Evolutionary conservation across 2,888 invertebrate genomes (phyloP).

Genomic region (Eupithecia insigniata): DNA sequence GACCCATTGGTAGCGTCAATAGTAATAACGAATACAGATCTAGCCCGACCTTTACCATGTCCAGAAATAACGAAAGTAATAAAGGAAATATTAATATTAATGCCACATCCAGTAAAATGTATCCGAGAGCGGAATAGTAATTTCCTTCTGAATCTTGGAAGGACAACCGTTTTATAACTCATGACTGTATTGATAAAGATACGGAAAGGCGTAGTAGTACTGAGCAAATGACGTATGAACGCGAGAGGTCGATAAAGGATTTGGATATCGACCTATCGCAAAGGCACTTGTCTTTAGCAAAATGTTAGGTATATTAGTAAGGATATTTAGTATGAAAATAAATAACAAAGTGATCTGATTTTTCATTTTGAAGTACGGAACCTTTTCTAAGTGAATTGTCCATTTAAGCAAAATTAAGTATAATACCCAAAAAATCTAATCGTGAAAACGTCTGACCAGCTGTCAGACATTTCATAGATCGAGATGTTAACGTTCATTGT

Average conservation of each 20-base stretch:
- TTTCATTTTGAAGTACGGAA: too few species aligned
- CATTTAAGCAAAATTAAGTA: too few species aligned
- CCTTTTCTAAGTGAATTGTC: too few species aligned
- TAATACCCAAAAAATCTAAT: too few species aligned
- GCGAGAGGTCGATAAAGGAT: neutral
- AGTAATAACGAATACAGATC: conserved; percentile 9
- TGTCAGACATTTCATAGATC: neutral
- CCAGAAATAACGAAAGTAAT: conserved; percentile 46
- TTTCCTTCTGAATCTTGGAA: conserved; percentile 65
- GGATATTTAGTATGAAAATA: neutral
- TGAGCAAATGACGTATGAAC: neutral
- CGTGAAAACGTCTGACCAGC: too few species aligned
- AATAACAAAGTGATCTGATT: too few species aligned
- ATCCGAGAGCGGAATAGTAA: conserved; percentile 67
- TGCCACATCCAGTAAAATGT: conserved; percentile 53
- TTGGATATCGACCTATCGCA: neutral
- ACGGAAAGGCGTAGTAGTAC: conserved; percentile 25
- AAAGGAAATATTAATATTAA: conserved; percentile 57
- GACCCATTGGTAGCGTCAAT: neutral
- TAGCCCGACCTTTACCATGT: conserved; percentile 28
- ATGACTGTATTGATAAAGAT: conserved; percentile 25
- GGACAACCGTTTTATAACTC: conserved; percentile 62
- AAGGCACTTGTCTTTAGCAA: neutral
- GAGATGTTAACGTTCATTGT: too few species aligned
- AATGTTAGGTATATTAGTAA: neutral